phyloP scores from a whole-genome alignment of 2,113 vertebrate genomes.

The Athene cunicularia region DNA sequence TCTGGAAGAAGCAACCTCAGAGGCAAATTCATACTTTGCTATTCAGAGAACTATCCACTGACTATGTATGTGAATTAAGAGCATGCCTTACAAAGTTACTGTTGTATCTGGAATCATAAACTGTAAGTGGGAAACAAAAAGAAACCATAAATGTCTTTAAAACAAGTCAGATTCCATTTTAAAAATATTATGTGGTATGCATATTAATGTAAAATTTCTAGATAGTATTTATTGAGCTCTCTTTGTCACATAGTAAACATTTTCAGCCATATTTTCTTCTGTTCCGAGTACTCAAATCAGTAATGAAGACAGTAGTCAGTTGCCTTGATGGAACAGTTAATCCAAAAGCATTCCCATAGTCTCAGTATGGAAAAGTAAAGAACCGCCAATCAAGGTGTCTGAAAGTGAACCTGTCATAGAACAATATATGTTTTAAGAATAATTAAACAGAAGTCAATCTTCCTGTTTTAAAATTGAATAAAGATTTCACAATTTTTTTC shows the following conservation, averaged over 20 bases:
- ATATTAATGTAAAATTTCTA: background rate
- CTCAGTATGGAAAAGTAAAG: background rate
- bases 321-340: background rate
- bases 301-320: background rate
- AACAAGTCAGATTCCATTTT: background rate
- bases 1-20: constrained; percentile 21
- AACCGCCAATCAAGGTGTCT: background rate
- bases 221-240: background rate
- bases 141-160: background rate
- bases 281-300: background rate
- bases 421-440: background rate
- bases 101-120: background rate
- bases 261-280: background rate
- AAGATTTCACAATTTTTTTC: background rate
- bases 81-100: background rate
- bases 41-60: background rate
- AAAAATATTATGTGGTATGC: background rate
- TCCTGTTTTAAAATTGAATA: background rate
- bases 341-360: background rate
- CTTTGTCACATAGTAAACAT: background rate
- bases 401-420: background rate
- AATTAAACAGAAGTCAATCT: background rate
- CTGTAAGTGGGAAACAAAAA: background rate
- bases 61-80: background rate
- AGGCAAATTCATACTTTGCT: constrained; percentile 8